These are phyloP conservation scores for Pangasius krempfi DNA, from an alignment of 2,797 vertebrate genomes.

Conservation along the genomic window DNA sequence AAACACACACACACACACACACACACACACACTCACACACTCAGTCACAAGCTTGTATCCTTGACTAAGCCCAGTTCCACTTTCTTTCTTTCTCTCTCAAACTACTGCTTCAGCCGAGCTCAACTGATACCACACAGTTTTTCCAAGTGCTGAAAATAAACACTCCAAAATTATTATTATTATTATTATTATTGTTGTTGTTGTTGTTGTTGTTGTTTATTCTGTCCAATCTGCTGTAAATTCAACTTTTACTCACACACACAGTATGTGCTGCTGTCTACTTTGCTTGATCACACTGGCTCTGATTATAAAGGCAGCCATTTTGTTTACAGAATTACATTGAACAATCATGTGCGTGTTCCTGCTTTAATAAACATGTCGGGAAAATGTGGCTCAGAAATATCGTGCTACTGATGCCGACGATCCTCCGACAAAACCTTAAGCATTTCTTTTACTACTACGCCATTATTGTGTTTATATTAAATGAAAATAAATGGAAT, in stretches of 20 bases:
- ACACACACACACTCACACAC: background rate
- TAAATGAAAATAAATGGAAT: too few species aligned
- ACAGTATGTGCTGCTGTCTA: background rate
- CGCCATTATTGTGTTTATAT: background rate
- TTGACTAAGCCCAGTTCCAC: background rate
- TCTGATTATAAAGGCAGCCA: background rate
- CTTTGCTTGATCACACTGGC: background rate
- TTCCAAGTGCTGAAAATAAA: background rate
- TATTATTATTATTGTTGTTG: background rate
- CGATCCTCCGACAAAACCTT: background rate
- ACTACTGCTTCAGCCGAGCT: background rate
- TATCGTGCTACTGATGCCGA: background rate
- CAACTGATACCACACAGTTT: background rate
- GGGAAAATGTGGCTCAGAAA: background rate
- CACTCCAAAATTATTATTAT: background rate
- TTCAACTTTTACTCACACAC: background rate
- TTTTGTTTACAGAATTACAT: background rate
- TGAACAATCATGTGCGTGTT: too few species aligned
- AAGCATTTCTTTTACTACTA: background rate
- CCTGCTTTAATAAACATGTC: background rate
- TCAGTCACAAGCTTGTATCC: background rate
- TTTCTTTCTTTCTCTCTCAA: background rate
- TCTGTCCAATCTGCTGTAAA: background rate
- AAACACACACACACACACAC: slow-evolving; percentile 3
- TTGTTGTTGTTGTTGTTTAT: background rate